These are phyloP conservation scores for Hypotaenidia okinawae DNA, from an alignment of 2,797 vertebrate genomes.

Conservation along the genomic window DNA sequence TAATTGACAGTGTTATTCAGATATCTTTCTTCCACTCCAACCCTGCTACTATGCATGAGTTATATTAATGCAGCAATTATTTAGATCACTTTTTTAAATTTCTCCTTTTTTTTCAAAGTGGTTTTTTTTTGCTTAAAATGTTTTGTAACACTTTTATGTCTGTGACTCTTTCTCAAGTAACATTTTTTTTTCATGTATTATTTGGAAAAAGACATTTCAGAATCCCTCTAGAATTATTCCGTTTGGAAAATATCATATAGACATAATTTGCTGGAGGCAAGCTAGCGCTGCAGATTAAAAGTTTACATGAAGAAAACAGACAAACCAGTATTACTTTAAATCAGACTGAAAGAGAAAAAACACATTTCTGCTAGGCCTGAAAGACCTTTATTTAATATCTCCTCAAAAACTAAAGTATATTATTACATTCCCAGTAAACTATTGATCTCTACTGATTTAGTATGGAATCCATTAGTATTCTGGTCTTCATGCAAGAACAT, in stretches of 20 bases:
- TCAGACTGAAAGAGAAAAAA: constrained; percentile 48
- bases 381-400: constrained; percentile 54
- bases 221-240: constrained; percentile 71
- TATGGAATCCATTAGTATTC: background rate
- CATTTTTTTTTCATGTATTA: constrained; percentile 62
- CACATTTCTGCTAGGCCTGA: background rate
- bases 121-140: constrained; percentile 64
- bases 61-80: constrained; percentile 60
- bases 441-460: constrained; percentile 10
- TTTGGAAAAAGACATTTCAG: constrained; percentile 72
- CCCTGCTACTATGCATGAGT: background rate
- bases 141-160: constrained; percentile 70
- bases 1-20: constrained; percentile 63
- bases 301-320: constrained; percentile 68
- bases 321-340: constrained; percentile 60
- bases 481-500: background rate
- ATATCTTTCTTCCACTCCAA: constrained; percentile 3
- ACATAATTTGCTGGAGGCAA: constrained; percentile 79
- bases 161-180: constrained; percentile 67
- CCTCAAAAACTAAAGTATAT: background rate
- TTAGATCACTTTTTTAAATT: constrained; percentile 56
- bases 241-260: constrained; percentile 78
- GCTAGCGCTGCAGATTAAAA: constrained; percentile 70
- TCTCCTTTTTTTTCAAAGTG: background rate
- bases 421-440: background rate